These are phyloP conservation scores for Tauraco erythrolophus DNA, from an alignment of 2,113 vertebrate genomes.

Conservation along the genomic window DNA sequence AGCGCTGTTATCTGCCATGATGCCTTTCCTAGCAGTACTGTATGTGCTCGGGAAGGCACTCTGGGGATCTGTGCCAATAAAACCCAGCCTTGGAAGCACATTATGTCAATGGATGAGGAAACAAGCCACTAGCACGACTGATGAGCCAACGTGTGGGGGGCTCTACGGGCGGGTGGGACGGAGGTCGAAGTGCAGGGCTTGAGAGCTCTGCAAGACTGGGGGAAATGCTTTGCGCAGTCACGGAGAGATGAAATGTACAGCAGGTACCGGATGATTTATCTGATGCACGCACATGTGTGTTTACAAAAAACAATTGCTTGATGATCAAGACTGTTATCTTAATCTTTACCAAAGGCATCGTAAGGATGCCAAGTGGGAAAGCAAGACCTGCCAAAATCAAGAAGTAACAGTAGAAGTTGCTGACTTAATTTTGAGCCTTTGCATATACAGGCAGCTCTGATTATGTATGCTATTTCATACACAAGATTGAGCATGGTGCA, in stretches of 20 bases:
- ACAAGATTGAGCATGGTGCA: background rate
- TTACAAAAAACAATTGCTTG: background rate
- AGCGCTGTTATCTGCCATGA: background rate
- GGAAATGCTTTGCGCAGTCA: background rate
- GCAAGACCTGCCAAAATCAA: background rate
- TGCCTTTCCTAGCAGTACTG: background rate
- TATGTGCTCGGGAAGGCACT: background rate
- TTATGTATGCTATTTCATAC: background rate
- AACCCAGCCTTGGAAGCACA: constrained; percentile 24
- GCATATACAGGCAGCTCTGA: background rate
- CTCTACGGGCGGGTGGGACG: background rate
- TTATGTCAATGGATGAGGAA: background rate
- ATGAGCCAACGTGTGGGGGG: background rate
- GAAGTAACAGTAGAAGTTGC: background rate
- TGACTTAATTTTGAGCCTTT: constrained; percentile 18
- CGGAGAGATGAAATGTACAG: background rate
- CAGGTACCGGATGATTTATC: background rate
- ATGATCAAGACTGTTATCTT: background rate
- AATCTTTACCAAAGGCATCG: background rate
- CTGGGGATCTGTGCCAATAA: background rate
- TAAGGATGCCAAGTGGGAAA: constrained; percentile 17
- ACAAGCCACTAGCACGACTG: fast-evolving
- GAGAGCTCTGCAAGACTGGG: background rate
- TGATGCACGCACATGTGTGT: background rate
- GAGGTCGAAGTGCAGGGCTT: background rate